Conservation (phyloP, 1,140 invertebrate species). For the Solen grandis region DNA sequence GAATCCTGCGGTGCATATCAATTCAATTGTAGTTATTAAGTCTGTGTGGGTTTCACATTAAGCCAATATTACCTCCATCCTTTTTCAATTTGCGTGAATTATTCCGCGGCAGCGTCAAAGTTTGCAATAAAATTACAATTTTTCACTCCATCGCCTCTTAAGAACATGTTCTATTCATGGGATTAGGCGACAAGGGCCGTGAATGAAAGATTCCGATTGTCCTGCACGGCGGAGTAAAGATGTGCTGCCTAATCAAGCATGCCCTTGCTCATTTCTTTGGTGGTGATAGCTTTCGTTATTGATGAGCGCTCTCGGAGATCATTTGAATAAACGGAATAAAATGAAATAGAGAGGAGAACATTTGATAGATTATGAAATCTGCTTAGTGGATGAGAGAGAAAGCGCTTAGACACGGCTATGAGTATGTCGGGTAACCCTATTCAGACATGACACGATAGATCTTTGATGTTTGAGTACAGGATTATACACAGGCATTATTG, state of each 20-base stretch:
- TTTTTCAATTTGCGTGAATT: constrained; percentile 41
- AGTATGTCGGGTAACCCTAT: no score
- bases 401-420: no score
- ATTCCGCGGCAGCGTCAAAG: constrained; percentile 33
- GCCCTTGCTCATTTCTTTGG: constrained; percentile 12
- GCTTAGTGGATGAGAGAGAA: no score
- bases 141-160: constrained; percentile 21
- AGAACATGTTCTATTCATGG: constrained; percentile 47
- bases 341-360: no score
- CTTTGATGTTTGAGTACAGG: no score
- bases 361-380: no score
- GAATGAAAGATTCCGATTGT: constrained; percentile 27
- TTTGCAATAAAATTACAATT: constrained; percentile 50
- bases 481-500: no score
- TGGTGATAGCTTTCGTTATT: not conserved
- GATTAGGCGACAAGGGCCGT: constrained; percentile 30
- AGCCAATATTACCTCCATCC: constrained; percentile 32
- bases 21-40: constrained; percentile 30
- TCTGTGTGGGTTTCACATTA: constrained; percentile 26
- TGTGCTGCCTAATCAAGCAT: constrained; percentile 18
- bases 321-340: not conserved
- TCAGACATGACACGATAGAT: no score
- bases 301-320: not conserved
- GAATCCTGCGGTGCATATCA: constrained; percentile 24
- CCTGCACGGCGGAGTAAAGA: constrained; percentile 20